phyloP scores from a whole-genome alignment of 1,140 invertebrate species.

The Frieseomelitta varia region DNA sequence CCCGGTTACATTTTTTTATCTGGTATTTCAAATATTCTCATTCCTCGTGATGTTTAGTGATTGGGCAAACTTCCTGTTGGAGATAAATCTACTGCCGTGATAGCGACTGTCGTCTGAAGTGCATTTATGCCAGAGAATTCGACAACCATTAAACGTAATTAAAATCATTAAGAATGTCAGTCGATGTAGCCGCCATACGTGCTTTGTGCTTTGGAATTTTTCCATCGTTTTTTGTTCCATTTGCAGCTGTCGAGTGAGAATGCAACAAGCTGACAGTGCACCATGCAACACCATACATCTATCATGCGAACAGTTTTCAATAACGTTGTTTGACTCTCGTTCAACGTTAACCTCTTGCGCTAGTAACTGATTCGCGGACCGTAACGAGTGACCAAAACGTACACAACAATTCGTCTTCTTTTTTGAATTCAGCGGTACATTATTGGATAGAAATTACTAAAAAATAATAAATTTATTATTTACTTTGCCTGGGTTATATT shows the following conservation, averaged over 20 bases:
- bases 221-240: not conserved
- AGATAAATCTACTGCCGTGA: not conserved
- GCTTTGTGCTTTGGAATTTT: slow-evolving; percentile 1
- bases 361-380: no score
- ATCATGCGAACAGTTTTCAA: not conserved
- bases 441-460: no score
- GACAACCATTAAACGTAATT: not conserved
- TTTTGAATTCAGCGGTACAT: no score
- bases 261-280: not conserved
- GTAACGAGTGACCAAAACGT: no score
- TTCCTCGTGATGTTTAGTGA: not conserved
- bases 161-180: not conserved
- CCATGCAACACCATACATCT: not conserved
- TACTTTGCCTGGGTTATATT: no score
- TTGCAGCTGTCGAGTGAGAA: not conserved
- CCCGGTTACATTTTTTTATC: slow-evolving; percentile 14
- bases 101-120: not conserved
- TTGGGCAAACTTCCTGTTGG: not conserved
- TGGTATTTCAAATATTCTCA: slow-evolving; percentile 34
- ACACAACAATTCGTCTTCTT: no score
- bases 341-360: not conserved
- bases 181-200: not conserved
- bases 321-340: not conserved
- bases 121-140: not conserved
- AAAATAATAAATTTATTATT: no score